Evolutionary conservation across 2,113 vertebrate species (phyloP), one percentile per base, ranked within the genome.

Genomic region (Prunella fulvescens): DNA sequence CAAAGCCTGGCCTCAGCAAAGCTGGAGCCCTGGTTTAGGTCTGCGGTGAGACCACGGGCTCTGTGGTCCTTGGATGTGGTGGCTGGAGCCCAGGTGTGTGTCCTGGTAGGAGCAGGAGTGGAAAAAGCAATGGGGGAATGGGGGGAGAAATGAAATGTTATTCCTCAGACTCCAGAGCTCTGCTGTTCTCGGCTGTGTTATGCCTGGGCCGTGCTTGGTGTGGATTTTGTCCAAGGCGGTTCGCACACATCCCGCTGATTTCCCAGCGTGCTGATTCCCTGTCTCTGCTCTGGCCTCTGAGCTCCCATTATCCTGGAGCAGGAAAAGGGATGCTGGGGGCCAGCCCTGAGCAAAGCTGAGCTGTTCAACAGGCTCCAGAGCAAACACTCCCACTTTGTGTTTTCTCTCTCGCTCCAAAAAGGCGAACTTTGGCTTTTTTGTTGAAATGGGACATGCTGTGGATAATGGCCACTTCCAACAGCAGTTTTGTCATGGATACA

Each of bases 261-360:
- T 95, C 96, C 93, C 95, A 94, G 89, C 28, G 3, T 85, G 92
- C 91, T 35, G 79, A 53, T 85, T 88, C 23, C 19, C 58, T n/a
- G 73, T 39, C 77, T 92, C 90, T 19, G 42, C 0, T 0, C 84
- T 10, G 70, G 89, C 89, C 95, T 91, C 91, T 71, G 64, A 86
- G 94, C 78, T 97, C 85, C 92, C 79, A 86, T 93, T 93, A 91
- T 62, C 18, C 35, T 3, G 22, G 22, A 77, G 95, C 86, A 96
- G 86, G 92, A 86, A 96, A 73, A 57, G 87, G 76, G 24, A 50
- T 70, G 88, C 79, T 66, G 71, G 87, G 83, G 93, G 80, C 83
- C 83, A 57, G 86, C 47, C 31, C 6, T 1, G 44, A 89, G 78
- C 69, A 76, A 62, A 40, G 73, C 78, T 3, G 26, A 25, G 62